Conservation (phyloP, 2,797 vertebrate species). For the Sciurus vulgaris region DNA sequence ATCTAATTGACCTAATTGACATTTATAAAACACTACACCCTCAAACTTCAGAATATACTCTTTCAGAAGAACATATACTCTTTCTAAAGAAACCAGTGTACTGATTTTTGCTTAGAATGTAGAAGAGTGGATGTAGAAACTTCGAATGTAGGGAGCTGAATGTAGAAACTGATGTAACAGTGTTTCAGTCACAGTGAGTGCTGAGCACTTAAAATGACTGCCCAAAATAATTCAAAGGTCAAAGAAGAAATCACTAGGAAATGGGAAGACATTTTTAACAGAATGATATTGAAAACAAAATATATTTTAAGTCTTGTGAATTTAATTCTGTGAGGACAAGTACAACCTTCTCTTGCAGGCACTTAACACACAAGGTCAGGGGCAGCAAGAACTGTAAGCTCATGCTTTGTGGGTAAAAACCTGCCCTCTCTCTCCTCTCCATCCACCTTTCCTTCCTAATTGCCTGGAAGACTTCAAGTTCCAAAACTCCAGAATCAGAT, state of each 20-base stretch:
- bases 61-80: neutral
- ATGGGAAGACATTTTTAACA: neutral
- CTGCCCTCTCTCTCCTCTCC: neutral
- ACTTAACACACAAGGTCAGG: neutral
- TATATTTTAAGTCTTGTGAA: neutral
- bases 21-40: neutral
- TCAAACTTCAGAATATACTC: neutral
- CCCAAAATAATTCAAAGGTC: neutral
- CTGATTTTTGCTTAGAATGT: neutral
- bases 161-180: neutral
- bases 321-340: neutral
- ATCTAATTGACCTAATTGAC: neutral
- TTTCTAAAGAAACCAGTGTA: neutral
- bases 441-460: neutral
- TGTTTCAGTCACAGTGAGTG: neutral
- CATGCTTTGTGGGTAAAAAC: neutral
- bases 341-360: neutral
- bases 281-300: neutral
- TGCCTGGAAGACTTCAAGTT: neutral
- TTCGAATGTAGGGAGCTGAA: neutral
- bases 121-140: neutral
- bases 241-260: neutral
- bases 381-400: neutral
- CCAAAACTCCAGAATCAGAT: neutral
- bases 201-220: neutral